A percentile compares a stretch with the other conserved stretches of the same genome.
Evolutionary conservation across 2,888 invertebrate species (phyloP).

Genomic region (Dicranocentrus wangi): DNA sequence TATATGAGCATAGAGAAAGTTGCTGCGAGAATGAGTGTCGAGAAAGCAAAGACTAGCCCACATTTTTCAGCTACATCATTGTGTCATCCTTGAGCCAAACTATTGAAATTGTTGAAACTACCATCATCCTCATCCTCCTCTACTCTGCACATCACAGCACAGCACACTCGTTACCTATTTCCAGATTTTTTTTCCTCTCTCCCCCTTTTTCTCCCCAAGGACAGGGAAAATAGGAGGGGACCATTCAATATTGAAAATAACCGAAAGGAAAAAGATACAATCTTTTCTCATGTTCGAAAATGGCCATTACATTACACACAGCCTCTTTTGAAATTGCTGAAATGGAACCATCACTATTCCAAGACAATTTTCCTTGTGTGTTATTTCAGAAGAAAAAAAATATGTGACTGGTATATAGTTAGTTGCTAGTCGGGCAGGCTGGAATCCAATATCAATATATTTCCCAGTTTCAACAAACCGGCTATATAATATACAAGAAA

Average conservation of each 20-base stretch:
- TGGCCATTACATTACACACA: slow-evolving; percentile 45
- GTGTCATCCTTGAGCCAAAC: slow-evolving; percentile 23
- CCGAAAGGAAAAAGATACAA: slow-evolving; percentile 47
- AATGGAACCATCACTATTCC: slow-evolving; percentile 54
- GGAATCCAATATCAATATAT: background rate
- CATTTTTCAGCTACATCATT: background rate
- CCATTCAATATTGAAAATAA: slow-evolving; percentile 57
- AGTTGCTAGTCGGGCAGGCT: too few relatives aligned
- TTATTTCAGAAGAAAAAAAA: slow-evolving; percentile 21
- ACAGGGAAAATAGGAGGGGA: slow-evolving; percentile 46
- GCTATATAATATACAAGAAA: background rate
- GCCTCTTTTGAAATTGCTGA: slow-evolving; percentile 53
- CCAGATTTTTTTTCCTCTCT: slow-evolving; percentile 26
- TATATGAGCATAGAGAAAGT: slow-evolving; percentile 30
- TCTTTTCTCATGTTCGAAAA: slow-evolving; percentile 43
- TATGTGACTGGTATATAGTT: background rate
- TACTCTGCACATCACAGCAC: too few relatives aligned
- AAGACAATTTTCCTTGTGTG: slow-evolving; percentile 48
- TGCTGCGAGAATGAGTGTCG: background rate
- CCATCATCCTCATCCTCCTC: too few relatives aligned
- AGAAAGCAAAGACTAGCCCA: background rate
- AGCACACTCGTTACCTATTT: slow-evolving; percentile 30
- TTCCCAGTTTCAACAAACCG: background rate
- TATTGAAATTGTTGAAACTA: slow-evolving; percentile 19
- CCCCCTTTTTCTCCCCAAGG: slow-evolving; percentile 55